These are phyloP conservation scores for Actenoides hombroni DNA, from an alignment of 2,113 vertebrate species.

Conservation along the genomic window DNA sequence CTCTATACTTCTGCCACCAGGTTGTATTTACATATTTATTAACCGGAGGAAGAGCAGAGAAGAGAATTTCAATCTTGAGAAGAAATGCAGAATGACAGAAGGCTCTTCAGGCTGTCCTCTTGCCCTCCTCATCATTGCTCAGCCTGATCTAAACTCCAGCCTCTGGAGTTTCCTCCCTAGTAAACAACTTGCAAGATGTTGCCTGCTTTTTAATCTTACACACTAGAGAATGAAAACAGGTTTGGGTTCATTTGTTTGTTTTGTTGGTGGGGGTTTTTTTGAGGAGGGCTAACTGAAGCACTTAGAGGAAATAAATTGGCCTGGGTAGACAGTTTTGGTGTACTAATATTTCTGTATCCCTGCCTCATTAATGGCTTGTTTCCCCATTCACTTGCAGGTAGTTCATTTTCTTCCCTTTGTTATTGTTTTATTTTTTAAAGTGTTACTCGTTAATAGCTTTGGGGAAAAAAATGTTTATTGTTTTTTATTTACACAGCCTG, in stretches of 20 bases:
- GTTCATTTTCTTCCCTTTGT: not conserved
- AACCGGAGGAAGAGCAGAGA: not conserved
- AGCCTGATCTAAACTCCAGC: not conserved
- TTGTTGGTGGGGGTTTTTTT: not conserved
- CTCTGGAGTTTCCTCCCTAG: not conserved
- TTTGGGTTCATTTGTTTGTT: not conserved
- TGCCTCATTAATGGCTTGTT: not conserved
- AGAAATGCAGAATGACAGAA: not conserved
- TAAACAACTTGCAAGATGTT: not conserved
- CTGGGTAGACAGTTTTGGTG: not conserved
- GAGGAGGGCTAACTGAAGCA: not conserved
- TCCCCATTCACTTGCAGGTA: not conserved
- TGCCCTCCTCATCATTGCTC: not conserved
- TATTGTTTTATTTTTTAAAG: not conserved
- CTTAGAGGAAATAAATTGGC: not conserved
- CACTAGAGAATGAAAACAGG: not conserved
- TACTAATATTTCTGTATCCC: not conserved
- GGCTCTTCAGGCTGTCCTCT: not conserved
- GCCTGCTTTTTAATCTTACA: not conserved
- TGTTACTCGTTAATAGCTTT: not conserved
- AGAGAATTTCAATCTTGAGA: not conserved
- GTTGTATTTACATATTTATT: conserved; percentile 49
- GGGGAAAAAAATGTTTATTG: not conserved
- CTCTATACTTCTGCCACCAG: not conserved
- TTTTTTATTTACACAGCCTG: not conserved